phyloP scores from a whole-genome alignment of 2,113 vertebrate species.

The Xenotilapia caudafasciata region DNA sequence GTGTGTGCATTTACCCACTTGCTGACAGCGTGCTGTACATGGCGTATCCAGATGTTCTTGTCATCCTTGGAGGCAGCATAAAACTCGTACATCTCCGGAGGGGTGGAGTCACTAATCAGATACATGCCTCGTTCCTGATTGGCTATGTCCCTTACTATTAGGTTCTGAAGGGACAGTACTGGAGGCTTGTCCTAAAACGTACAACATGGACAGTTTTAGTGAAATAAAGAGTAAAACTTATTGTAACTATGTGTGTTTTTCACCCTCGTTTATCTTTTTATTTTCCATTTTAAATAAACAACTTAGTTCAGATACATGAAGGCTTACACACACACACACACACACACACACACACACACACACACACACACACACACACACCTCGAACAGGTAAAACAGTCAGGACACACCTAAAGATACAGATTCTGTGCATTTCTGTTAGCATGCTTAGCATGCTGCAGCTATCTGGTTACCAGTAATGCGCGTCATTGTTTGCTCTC shows the following conservation, averaged over 20 bases:
- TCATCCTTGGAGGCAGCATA: conserved; percentile 82
- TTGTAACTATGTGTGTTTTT: accelerated
- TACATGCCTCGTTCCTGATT: conserved; percentile 94
- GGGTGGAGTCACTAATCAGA: conserved; percentile 77
- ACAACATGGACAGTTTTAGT: background rate
- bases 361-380: background rate
- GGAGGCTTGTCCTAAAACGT: conserved; percentile 80
- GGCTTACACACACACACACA: background rate
- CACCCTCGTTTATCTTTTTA: background rate
- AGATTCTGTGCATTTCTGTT: background rate
- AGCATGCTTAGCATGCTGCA: background rate
- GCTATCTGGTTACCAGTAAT: background rate
- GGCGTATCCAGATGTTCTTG: conserved; percentile 81
- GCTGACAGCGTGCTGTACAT: conserved; percentile 80
- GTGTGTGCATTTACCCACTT: conserved; percentile 59
- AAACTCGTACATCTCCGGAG: conserved; percentile 92
- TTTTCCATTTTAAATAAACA: background rate
- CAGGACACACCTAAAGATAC: accelerated
- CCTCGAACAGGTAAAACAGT: background rate
- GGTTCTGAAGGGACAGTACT: conserved; percentile 82
- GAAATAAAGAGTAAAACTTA: background rate
- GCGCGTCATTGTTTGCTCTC: background rate
- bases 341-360: too few relatives aligned
- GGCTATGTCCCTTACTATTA: conserved; percentile 88
- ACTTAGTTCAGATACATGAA: background rate